Evolutionary conservation across 1,140 invertebrate genomes (phyloP), one percentile per base, ranked within the genome.

Genomic region (Procambarus clarkii): DNA sequence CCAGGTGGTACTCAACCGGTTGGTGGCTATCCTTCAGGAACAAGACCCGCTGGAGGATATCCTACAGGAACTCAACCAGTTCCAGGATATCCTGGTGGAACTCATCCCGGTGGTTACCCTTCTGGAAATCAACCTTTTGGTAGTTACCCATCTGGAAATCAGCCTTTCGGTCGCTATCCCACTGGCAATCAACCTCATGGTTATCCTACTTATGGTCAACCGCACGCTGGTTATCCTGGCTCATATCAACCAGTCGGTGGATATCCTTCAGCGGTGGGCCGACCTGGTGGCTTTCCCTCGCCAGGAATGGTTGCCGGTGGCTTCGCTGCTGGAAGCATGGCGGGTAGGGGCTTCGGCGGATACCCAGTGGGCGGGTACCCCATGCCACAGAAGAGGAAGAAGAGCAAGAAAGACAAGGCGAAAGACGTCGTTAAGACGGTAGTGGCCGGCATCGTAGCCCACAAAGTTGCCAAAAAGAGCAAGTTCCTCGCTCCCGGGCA

Each of bases 281-380:
- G 77, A 69, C 71, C 64, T n/a, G 84, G 86, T 4, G 60, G 54
- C 4, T 58, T 13, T 13, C 77, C 77, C 2, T 21, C 21, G 7
- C 7, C 48, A 54, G 48, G 46, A 4, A 48, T 71, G 0, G 60
- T 34, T 15, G 11, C 50, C 9, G 45, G 44, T 3, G 60, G 21
- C n/a, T 24, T 80, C 0, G 86, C 48, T 34, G 69, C 80, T 4
- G 50, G 88, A 8, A 34, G 34, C 34, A 34, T 34, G 34, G 11
- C 50, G 50, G 50, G 5, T 54, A 11, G 50, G 11, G 88, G 82
- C 34, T 86, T 79, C 34, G 88, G 80, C 15, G 88, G 82, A 24
- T 91, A 91, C 76, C 88, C 88, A 2, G 82, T 85, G n/a, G 88
- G 88, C 46, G 88, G 88, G 13, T 91, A 77, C 46, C 81, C 88